Evolutionary conservation across 1,140 invertebrate species (phyloP).

Genomic region (Drosophila pseudoananassae): DNA sequence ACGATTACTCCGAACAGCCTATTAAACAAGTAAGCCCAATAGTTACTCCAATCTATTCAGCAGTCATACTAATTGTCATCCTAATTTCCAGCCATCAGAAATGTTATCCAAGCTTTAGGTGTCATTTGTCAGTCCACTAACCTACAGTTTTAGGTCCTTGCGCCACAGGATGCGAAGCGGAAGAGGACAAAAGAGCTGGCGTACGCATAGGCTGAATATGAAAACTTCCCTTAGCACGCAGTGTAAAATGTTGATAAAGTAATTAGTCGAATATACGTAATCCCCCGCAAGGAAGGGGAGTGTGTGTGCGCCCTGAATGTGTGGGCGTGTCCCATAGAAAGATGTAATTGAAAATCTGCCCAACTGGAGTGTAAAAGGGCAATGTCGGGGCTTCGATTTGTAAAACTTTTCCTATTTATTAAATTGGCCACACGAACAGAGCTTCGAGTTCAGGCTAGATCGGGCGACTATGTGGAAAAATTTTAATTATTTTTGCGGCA

Average conservation of each 20-base stretch:
- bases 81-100: not conserved
- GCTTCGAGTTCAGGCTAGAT: slow-evolving; percentile 3
- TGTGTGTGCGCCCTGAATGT: slow-evolving; percentile 12
- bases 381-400: slow-evolving; percentile 44
- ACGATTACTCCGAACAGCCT: not conserved
- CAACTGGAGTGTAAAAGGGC: slow-evolving; percentile 52
- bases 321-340: slow-evolving; percentile 53
- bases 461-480: slow-evolving; percentile 25
- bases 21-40: too few relatives aligned
- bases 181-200: slow-evolving; percentile 45
- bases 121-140: slow-evolving; percentile 29
- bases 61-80: not conserved
- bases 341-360: slow-evolving; percentile 74
- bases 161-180: slow-evolving; percentile 33
- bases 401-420: slow-evolving; percentile 75
- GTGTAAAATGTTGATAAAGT: slow-evolving; percentile 79
- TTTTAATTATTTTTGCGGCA: slow-evolving; percentile 63
- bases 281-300: slow-evolving; percentile 10
- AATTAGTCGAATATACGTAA: slow-evolving; percentile 74
- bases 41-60: too few relatives aligned
- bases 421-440: slow-evolving; percentile 63
- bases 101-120: slow-evolving; percentile 1
- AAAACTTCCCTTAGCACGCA: slow-evolving; percentile 44
- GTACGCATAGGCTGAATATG: slow-evolving; percentile 49
- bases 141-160: slow-evolving; percentile 6